These are phyloP conservation scores for Heliconius hortense DNA, from an alignment of 2,888 invertebrate species.

Conservation along the genomic window DNA sequence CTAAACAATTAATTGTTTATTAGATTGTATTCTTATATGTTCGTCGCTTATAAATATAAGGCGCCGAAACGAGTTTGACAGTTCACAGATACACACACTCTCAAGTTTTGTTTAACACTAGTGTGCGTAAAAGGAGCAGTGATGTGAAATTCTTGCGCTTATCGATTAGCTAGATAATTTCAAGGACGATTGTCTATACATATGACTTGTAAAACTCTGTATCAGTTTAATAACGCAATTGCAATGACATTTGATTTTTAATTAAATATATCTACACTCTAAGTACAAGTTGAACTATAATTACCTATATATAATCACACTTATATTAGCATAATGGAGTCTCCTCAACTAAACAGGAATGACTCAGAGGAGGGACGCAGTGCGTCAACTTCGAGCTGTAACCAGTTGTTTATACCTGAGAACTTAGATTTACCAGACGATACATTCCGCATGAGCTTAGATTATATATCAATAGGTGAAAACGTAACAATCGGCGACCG, in stretches of 20 bases:
- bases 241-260: conserved; percentile 19
- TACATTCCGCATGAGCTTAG: conserved; percentile 70
- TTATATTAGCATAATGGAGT: conserved; percentile 55
- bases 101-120: conserved; percentile 50
- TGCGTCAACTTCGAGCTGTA: conserved; percentile 57
- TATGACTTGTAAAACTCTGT: conserved; percentile 41
- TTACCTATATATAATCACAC: neutral
- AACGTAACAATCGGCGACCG: conserved; percentile 68
- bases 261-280: conserved; percentile 12
- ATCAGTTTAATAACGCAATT: conserved; percentile 18
- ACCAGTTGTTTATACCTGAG: conserved; percentile 63
- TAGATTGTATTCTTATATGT: conserved; percentile 39
- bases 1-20: conserved; percentile 31
- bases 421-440: conserved; percentile 68
- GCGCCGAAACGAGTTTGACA: conserved; percentile 79
- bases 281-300: neutral
- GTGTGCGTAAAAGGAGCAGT: conserved; percentile 65
- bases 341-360: conserved; percentile 49
- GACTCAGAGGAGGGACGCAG: conserved; percentile 51
- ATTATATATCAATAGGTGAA: conserved; percentile 69
- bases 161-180: conserved; percentile 77
- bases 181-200: conserved; percentile 62
- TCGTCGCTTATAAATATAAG: conserved; percentile 48
- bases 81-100: conserved; percentile 65
- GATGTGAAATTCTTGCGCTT: conserved; percentile 77